Percentiles rank a stretch among this genome's conserved stretches.
Evolutionary conservation across 2,113 vertebrate species (phyloP).

Genomic region (Thymallus thymallus): DNA sequence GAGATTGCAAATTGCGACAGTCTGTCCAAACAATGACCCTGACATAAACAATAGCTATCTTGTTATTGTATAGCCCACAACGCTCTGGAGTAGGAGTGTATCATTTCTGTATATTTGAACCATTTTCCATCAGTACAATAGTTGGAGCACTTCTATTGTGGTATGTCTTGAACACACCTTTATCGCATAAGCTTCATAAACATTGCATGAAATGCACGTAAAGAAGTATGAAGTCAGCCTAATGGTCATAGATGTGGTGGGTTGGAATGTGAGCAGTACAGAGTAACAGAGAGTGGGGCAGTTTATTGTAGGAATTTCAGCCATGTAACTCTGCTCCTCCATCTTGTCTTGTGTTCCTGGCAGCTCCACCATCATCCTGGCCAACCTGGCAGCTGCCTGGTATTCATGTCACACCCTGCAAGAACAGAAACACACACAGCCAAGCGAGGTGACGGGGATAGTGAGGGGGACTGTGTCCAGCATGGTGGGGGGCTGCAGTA

Average conservation of each 20-base stretch:
- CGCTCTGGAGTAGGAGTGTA: not conserved
- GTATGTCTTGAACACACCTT: too few species aligned
- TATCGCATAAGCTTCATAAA: too few species aligned
- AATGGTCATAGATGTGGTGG: too few species aligned
- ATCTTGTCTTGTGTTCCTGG: not conserved
- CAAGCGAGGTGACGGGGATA: not conserved
- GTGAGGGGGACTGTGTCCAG: not conserved
- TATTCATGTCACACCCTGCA: slow-evolving; percentile 8
- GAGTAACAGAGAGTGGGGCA: not conserved
- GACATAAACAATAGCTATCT: not conserved
- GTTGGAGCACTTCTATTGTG: too few species aligned
- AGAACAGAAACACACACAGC: slow-evolving; percentile 9
- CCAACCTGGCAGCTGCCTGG: slow-evolving; percentile 8
- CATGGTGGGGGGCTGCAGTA: not conserved
- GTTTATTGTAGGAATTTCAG: not conserved
- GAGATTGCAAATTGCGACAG: not conserved
- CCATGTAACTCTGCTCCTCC: not conserved
- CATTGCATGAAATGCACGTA: too few species aligned
- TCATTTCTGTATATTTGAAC: too few species aligned
- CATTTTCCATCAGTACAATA: too few species aligned
- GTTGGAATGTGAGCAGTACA: not conserved
- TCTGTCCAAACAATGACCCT: too few species aligned
- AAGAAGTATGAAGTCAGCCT: too few species aligned
- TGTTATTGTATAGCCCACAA: not conserved
- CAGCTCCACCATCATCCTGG: not conserved